Base-by-base conservation (phyloP, 2,113 vertebrate species). In the Atlantisia rogersi region DNA sequence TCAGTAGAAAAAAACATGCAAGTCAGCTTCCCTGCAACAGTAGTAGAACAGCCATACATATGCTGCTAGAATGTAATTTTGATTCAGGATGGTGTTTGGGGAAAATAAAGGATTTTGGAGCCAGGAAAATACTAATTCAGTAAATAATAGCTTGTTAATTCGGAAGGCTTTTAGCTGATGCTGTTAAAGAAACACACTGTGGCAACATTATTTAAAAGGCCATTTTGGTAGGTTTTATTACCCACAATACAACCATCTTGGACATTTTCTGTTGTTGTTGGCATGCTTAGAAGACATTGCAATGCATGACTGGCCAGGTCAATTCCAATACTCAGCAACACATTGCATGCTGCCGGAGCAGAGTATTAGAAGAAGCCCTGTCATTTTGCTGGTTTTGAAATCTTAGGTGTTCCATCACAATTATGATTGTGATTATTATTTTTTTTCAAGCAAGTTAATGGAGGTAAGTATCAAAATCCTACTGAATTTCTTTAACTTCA, bases 121-220 rank as follows among this genome's bases (percentile, higher is more conserved):
- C 92, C 93, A 96, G 86, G 62, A 96, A 97, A 90, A 95, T 77
- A 92, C 75, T 83, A 89, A 94, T 96, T 94, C 62, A 58, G 88
- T 69, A 96, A 95, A 96, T 85, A 96, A 95, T 79, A 94, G 32
- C 83, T 79, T 89, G 92, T 91, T 97, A 94, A 96, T 97, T 92
- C 94, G 90, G 91, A 97, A 93, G 48, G 82, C 39, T 84, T 97
- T 96, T 92, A 96, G 86, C 89, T 70, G 82, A 76, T 92, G 79
- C 55, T 90, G 79, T 81, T 94, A 88, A 96, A 90, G 88, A 97
- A 93, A 88, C 76, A 86, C 56, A 65, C 69, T 82, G 56, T 91
- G 82, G 91, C 65, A 97, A 89, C 60, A 91, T 95, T 97, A 97
- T 96, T 96, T 96, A 94, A 96, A 97, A 96, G 88, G 82, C 87